Base-by-base conservation (phyloP, 1,140 invertebrate species). In the Agrypnia vestita region DNA sequence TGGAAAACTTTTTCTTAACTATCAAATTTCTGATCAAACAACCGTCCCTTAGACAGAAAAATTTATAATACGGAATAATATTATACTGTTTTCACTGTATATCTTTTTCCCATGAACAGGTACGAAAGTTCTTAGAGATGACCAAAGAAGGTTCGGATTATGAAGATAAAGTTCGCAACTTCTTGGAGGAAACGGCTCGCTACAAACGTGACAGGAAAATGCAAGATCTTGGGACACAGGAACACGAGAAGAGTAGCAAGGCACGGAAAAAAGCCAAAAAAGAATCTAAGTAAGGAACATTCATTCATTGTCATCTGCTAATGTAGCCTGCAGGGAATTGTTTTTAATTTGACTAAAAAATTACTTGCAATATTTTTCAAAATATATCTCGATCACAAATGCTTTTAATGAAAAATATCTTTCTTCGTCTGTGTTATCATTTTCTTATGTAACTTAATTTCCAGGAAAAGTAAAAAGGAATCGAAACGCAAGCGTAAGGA, bases 81-180 rank as follows among this genome's bases (percentile, higher is more conserved):
- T 35, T 35, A 35, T 6, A 3, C 25, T 35, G 6, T 35, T 35
- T 35, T 35, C 25, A 35, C 25, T 35, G 25, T 35, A 6, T 3
- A 35, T 35, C 6, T 35, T 35, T 51, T 51, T 1, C 25, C 35
- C 25, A 13, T 21, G n/a, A n/a, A n/a, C 91, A 95, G 90, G 92
- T 96, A 21, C 91, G 94, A 6, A 92, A 93, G 76, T 95, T 95
- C 85, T 85, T 95, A 51, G 93, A 94, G 83, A 93, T 94, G 86
- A 94, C 94, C 0, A 94, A 94, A 87, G 94, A 94, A 83, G 95
- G 96, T 84, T 94, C 94, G 0, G 95, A 96, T 86, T 96, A 96
- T 84, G 94, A 96, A 85, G 93, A 94, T 64, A 95, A 95, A 88
- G 94, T 96, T 47, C 91, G 94, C 3, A 95, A 95, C 85, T 95